Evolutionary conservation across 2,797 vertebrate species (phyloP).

Genomic region (Podarcis lilfordi): DNA sequence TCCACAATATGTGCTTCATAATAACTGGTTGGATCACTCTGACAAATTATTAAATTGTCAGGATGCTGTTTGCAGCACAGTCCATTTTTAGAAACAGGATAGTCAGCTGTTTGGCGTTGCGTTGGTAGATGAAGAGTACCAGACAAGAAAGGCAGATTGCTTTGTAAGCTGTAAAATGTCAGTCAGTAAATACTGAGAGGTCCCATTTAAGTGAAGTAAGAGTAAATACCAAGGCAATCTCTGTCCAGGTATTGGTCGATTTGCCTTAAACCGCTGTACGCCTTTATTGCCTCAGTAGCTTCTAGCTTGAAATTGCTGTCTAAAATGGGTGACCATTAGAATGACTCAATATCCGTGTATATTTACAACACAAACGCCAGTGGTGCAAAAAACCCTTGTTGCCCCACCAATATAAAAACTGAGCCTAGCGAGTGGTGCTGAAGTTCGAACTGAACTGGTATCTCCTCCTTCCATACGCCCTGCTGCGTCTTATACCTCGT

Average conservation of each 20-base stretch:
- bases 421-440: not conserved
- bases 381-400: not conserved
- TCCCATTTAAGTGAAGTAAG: constrained; percentile 64
- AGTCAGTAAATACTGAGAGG: constrained; percentile 63
- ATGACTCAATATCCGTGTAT: not conserved
- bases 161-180: constrained; percentile 76
- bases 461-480: not conserved
- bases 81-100: constrained; percentile 77
- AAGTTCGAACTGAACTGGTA: not conserved
- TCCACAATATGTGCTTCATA: constrained; percentile 68
- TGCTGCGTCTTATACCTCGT: no score
- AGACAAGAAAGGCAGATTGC: constrained; percentile 66
- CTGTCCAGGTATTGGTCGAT: constrained; percentile 52
- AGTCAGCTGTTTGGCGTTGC: constrained; percentile 74
- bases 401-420: not conserved
- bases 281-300: constrained; percentile 27
- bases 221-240: constrained; percentile 62
- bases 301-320: not conserved
- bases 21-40: constrained; percentile 68
- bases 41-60: constrained; percentile 78
- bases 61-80: constrained; percentile 68
- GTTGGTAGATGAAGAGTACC: constrained; percentile 58
- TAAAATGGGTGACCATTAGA: not conserved
- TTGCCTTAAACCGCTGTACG: constrained; percentile 55
- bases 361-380: not conserved